Conservation (phyloP, 2,797 vertebrate genomes). For the Muscicapa striata region DNA sequence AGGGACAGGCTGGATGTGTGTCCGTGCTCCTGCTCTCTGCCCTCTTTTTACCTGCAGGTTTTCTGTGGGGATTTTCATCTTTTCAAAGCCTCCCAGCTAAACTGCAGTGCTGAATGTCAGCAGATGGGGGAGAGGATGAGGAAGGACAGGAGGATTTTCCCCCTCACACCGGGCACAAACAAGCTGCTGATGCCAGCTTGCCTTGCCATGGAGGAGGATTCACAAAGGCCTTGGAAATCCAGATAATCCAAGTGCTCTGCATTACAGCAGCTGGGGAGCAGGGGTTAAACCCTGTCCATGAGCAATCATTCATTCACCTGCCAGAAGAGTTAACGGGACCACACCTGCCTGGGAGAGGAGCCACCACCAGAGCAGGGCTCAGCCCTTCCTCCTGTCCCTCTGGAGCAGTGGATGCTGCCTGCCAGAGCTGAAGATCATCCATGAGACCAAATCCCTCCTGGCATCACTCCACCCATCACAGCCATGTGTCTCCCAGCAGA, state of each 20-base stretch:
- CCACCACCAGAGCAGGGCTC: neutral
- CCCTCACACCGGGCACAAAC: rapidly evolving
- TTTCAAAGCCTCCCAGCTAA: neutral
- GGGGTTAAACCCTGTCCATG: neutral
- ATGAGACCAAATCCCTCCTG: neutral
- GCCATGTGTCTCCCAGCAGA: neutral
- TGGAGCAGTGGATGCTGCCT: neutral
- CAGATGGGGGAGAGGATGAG: neutral
- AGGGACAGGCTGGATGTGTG: rapidly evolving
- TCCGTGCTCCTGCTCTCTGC: neutral
- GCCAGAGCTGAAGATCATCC: neutral
- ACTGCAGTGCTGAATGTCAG: neutral
- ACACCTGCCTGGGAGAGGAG: neutral
- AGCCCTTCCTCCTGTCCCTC: neutral
- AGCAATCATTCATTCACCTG: neutral
- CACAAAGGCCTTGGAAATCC: neutral
- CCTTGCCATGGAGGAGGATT: neutral
- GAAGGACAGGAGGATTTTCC: neutral
- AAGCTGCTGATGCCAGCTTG: neutral
- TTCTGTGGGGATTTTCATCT: neutral
- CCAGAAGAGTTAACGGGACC: neutral
- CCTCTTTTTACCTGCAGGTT: neutral
- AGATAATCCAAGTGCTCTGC: neutral
- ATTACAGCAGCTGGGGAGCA: neutral
- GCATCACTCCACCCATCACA: neutral